These are phyloP conservation scores for Pseudocheirus occidentalis DNA, from an alignment of 2,797 vertebrate species.

Conservation along the genomic window DNA sequence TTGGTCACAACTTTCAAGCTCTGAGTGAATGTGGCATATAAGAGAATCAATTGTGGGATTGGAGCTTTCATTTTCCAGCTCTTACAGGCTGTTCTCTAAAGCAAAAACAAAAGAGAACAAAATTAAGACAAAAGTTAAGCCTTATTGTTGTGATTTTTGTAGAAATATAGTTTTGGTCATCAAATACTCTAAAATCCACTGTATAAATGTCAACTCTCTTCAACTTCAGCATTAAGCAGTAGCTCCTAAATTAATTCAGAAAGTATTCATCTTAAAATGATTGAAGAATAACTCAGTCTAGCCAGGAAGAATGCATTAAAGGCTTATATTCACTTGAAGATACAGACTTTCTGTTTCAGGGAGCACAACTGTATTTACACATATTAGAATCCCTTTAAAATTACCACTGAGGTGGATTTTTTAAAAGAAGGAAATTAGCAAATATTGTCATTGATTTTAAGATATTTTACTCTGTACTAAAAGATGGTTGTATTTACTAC, in stretches of 20 bases:
- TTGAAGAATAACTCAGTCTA: background rate
- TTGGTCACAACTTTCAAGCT: constrained; percentile 98
- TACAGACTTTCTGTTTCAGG: constrained; percentile 7
- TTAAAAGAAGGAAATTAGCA: constrained; percentile 32
- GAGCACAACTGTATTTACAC: background rate
- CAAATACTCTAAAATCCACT: constrained; percentile 33
- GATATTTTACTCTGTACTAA: background rate
- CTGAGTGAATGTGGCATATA: constrained; percentile 92
- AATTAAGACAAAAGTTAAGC: constrained; percentile 11
- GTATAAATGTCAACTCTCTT: background rate
- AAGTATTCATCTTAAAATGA: constrained; percentile 17
- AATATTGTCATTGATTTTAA: constrained; percentile 9
- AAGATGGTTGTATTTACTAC: constrained; percentile 4
- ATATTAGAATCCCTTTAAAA: constrained; percentile 13
- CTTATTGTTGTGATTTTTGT: constrained; percentile 32
- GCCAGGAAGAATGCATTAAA: background rate
- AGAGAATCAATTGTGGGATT: constrained; percentile 93
- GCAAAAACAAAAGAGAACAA: constrained; percentile 59
- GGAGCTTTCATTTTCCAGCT: constrained; percentile 96
- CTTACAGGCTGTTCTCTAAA: constrained; percentile 84
- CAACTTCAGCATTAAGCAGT: background rate
- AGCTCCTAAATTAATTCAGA: constrained; percentile 23
- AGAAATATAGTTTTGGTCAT: constrained; percentile 2
- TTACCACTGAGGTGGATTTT: constrained; percentile 10
- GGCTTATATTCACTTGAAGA: constrained; percentile 20